phyloP scores from a whole-genome alignment of 2,797 vertebrate genomes.

The Argentina silus region DNA sequence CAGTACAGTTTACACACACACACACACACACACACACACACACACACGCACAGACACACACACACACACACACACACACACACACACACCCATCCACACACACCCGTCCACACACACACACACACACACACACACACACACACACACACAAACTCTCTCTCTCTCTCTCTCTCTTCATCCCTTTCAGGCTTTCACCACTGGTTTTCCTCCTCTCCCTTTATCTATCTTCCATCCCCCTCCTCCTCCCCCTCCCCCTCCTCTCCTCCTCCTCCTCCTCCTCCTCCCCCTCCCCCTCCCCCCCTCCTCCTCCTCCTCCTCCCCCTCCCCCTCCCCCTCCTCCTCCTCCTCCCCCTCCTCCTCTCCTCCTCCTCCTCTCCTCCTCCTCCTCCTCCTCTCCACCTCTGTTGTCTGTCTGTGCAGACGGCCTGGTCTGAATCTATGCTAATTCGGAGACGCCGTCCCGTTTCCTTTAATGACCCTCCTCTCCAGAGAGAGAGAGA shows the following conservation, averaged over 20 bases:
- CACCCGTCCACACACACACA: no score
- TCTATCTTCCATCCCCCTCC: not conserved
- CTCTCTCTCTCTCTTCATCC: not conserved
- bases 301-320: not conserved
- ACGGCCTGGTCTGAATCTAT: slow-evolving; percentile 8
- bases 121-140: no score
- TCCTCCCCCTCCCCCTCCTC: not conserved
- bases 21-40: no score
- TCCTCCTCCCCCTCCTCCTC: not conserved
- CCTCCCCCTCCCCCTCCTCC: no score
- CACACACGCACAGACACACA: no score
- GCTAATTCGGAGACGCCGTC: slow-evolving; percentile 11
- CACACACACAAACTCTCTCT: not conserved
- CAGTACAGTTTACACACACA: not conserved
- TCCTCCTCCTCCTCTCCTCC: not conserved
- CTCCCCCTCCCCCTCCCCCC: not conserved
- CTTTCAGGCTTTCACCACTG: no score
- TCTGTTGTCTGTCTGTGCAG: not conserved
- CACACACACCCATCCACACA: no score
- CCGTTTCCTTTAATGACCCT: slow-evolving; percentile 6
- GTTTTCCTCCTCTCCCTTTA: not conserved
- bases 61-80: no score
- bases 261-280: not conserved
- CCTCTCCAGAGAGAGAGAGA: not conserved
- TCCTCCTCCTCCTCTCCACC: not conserved